These are phyloP conservation scores for Myiozetetes cayanensis DNA, from an alignment of 2,113 vertebrate species.

Conservation along the genomic window DNA sequence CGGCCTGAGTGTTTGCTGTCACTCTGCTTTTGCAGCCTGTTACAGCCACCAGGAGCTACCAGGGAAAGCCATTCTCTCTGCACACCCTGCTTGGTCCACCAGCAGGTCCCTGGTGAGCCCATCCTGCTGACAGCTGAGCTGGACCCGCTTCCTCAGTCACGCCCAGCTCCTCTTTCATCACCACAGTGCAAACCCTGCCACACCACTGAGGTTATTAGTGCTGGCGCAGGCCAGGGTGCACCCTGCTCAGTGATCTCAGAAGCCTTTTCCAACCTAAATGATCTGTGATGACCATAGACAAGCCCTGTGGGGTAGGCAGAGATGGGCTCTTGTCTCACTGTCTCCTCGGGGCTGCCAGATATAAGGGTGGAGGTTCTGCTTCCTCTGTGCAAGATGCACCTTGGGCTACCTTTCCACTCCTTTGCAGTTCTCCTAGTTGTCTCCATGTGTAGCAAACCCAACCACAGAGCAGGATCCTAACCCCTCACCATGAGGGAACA, in stretches of 20 bases:
- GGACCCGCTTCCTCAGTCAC: not conserved
- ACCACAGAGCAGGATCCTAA: not conserved
- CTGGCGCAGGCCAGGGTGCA: not conserved
- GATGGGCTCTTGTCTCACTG: not conserved
- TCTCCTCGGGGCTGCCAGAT: not conserved
- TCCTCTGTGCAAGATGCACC: not conserved
- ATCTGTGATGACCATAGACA: not conserved
- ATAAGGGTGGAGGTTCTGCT: not conserved
- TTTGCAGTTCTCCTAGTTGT: not conserved
- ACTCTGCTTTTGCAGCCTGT: rapidly evolving
- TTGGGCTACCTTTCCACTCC: not conserved
- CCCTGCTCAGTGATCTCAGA: not conserved
- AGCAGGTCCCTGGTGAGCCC: not conserved
- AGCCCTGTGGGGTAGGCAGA: not conserved
- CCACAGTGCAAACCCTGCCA: not conserved
- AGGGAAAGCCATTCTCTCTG: not conserved
- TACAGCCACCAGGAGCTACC: not conserved
- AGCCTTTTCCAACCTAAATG: not conserved
- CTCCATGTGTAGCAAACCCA: not conserved
- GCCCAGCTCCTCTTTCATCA: not conserved
- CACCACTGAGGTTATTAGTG: rapidly evolving
- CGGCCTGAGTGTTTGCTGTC: rapidly evolving
- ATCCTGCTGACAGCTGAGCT: not conserved
- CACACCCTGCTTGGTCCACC: not conserved
- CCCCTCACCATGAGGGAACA: not conserved